Evolutionary conservation across 2,888 invertebrate genomes (phyloP), one percentile per base, ranked within the genome.

Genomic region (Lagria hirta): DNA sequence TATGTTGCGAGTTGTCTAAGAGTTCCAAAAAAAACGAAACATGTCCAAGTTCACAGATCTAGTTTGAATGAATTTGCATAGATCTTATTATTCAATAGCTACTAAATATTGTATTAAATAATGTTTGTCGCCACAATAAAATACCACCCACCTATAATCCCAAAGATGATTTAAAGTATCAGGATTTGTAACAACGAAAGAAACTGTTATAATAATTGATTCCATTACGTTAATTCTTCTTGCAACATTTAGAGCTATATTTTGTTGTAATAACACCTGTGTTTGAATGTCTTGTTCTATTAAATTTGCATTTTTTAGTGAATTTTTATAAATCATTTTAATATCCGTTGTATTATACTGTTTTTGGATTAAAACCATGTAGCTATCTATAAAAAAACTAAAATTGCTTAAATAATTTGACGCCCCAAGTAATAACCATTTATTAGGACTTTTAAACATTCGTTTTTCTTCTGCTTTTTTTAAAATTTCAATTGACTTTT

Each of bases 101-200:
- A n/a, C n/a, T n/a, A n/a, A n/a, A n/a, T n/a, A n/a, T n/a, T n/a
- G n/a, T n/a, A n/a, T n/a, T n/a, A n/a, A n/a, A n/a, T n/a, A n/a
- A n/a, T n/a, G n/a, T n/a, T n/a, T n/a, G n/a, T n/a, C n/a, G n/a
- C n/a, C n/a, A n/a, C n/a, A n/a, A n/a, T n/a, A n/a, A n/a, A n/a
- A n/a, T n/a, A n/a, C n/a, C n/a, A n/a, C n/a, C 49, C 51, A 67
- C 67, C 65, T 59, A 49, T 70, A 73, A 61, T 75, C 75, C 29
- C 65, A 66, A 29, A 75, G 53, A 57, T 75, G 75, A 49, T 73
- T 64, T 12, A 70, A 38, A 2, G 73, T 68, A 27, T 72, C 66
- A 1, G 63, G 60, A 53, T 72, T 60, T 2, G 68, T 66, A 26
- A 73, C 45, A n/a, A 69, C 68, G 34, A 58, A 56, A 4, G 65